phyloP scores from a whole-genome alignment of 2,113 vertebrate species.

The Istiophorus platypterus region DNA sequence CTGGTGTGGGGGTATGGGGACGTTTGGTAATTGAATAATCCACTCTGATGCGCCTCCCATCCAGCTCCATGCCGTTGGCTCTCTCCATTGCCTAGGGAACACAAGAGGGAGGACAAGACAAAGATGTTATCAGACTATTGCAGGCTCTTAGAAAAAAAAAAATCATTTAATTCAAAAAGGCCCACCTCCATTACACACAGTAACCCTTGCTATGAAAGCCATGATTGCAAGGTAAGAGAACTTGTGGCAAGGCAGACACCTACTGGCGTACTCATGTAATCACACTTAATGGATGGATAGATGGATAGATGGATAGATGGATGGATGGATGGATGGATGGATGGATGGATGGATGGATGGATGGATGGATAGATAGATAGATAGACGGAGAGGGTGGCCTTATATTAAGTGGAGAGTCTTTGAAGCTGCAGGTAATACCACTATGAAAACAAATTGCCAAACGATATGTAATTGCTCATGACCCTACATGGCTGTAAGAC shows the following conservation, averaged over 20 bases:
- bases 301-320: background rate
- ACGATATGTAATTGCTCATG: background rate
- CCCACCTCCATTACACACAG: conserved; percentile 2
- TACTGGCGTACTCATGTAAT: conserved; percentile 63
- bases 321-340: background rate
- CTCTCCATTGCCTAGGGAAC: conserved; percentile 91
- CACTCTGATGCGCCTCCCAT: conserved; percentile 92
- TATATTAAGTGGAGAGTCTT: background rate
- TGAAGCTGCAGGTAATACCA: background rate
- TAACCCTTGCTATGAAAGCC: background rate
- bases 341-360: too few species aligned
- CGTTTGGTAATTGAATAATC: conserved; percentile 97
- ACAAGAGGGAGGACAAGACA: conserved; percentile 12
- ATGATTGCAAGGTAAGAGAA: background rate
- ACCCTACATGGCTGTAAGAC: background rate
- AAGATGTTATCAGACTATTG: conserved; percentile 11
- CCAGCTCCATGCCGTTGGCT: conserved; percentile 95
- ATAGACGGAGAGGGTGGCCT: background rate
- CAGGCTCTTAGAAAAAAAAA: background rate
- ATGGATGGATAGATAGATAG: background rate
- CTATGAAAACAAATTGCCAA: background rate
- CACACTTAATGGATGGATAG: conserved; percentile 17
- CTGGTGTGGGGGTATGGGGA: conserved; percentile 93
- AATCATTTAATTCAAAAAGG: conserved; percentile 22
- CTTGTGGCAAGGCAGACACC: conserved; percentile 65